phyloP scores from a whole-genome alignment of 2,797 vertebrate species.

The Sebastes kiyomatsui region DNA sequence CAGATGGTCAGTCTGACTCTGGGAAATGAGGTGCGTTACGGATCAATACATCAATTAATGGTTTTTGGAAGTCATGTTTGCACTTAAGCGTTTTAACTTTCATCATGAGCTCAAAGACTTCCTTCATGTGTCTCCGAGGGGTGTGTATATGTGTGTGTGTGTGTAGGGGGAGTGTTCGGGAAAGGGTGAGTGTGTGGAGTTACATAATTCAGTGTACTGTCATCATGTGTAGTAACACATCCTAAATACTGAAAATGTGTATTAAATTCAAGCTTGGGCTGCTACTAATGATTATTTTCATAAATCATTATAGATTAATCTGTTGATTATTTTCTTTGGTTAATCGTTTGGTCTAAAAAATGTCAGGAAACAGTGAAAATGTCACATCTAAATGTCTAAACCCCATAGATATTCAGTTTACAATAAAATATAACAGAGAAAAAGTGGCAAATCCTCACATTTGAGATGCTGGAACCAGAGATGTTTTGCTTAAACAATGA shows the following conservation, averaged over 20 bases:
- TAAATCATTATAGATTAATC: not conserved
- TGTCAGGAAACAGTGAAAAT: not conserved
- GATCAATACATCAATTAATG: constrained; percentile 72
- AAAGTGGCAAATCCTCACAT: not conserved
- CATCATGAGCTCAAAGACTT: constrained; percentile 45
- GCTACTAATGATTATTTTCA: not conserved
- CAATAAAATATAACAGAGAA: not conserved
- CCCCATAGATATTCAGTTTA: not conserved
- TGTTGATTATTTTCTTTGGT: not conserved
- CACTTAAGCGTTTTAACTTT: constrained; percentile 64
- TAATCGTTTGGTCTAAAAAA: not conserved
- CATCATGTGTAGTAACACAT: constrained; percentile 7
- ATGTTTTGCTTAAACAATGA: not conserved
- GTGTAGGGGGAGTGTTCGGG: not conserved
- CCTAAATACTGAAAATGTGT: not conserved
- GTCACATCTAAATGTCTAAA: not conserved
- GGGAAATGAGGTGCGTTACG: constrained; percentile 26
- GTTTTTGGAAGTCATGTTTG: constrained; percentile 66
- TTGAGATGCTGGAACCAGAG: not conserved
- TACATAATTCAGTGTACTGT: constrained; percentile 26
- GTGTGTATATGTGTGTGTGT: too few species aligned
- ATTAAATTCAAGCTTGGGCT: not conserved
- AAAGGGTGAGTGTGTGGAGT: constrained; percentile 30
- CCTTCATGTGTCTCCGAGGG: not conserved
- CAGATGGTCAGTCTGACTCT: constrained; percentile 30